Evolutionary conservation across 2,888 invertebrate genomes (phyloP).

Genomic region (Lycia hirtaria): DNA sequence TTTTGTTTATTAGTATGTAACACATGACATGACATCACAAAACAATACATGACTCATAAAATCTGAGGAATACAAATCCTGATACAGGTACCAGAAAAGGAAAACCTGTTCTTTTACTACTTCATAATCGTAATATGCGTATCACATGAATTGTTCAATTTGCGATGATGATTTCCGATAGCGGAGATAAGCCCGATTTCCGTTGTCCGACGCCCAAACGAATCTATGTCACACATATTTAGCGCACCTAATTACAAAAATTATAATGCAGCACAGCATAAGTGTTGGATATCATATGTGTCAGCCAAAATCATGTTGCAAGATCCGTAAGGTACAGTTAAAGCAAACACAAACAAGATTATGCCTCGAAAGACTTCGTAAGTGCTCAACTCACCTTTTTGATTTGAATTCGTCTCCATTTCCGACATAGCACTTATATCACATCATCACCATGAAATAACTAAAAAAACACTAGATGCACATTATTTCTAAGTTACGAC

Average conservation of each 20-base stretch:
- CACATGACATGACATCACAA: conserved; percentile 78
- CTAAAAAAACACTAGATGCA: conserved; percentile 40
- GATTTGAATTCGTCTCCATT: conserved; percentile 81
- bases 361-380: conserved; percentile 46
- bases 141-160: not conserved
- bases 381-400: conserved; percentile 71
- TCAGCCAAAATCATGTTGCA: conserved; percentile 68
- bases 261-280: conserved; percentile 19
- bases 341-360: conserved; percentile 78
- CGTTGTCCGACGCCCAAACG: conserved; percentile 16
- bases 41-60: conserved; percentile 78
- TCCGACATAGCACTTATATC: conserved; percentile 63
- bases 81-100: not conserved
- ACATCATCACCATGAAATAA: conserved; percentile 72
- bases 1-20: conserved; percentile 67
- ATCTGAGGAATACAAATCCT: conserved; percentile 39
- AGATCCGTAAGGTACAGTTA: conserved; percentile 75
- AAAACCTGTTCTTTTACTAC: not conserved
- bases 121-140: not conserved
- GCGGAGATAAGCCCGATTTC: conserved; percentile 32
- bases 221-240: conserved; percentile 37
- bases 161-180: conserved; percentile 18
- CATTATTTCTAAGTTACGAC: conserved; percentile 38
- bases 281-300: conserved; percentile 57
- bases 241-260: conserved; percentile 26